Evolutionary conservation across 2,888 invertebrate genomes (phyloP).

Genomic region (Pachycephus smyrnensis): DNA sequence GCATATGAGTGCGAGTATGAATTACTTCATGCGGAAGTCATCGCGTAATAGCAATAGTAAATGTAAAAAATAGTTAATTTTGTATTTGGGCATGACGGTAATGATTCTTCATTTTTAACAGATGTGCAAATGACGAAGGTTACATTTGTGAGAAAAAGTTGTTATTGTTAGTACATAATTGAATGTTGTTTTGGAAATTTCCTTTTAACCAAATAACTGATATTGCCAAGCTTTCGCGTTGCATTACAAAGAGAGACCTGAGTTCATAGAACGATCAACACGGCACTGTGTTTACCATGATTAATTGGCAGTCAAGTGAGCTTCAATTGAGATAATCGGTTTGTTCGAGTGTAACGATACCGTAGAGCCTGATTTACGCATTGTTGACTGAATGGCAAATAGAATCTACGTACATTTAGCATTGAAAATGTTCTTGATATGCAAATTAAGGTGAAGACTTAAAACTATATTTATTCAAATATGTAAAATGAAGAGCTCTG

Average conservation of each 20-base stretch:
- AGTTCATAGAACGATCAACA: not conserved
- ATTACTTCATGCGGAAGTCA: not conserved
- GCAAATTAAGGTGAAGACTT: not conserved
- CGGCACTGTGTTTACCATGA: conserved; percentile 6
- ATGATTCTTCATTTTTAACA: not conserved
- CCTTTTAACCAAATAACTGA: not conserved
- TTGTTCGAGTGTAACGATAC: conserved; percentile 7
- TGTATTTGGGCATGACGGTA: not conserved
- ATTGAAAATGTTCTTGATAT: not conserved
- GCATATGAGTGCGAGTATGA: not conserved
- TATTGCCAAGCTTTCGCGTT: not conserved
- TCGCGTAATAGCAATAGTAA: not conserved
- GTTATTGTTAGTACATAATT: not conserved
- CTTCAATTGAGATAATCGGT: conserved; percentile 25
- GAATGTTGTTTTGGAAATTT: not conserved
- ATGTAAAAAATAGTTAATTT: not conserved
- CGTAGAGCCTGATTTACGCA: not conserved
- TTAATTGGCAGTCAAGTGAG: conserved; percentile 21
- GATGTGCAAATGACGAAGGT: not conserved
- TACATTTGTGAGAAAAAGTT: not conserved
- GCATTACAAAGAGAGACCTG: not conserved
- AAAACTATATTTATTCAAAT: not conserved
- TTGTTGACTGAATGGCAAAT: not conserved
- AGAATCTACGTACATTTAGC: not conserved
- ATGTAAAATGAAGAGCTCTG: not conserved